phyloP scores from a whole-genome alignment of 2,113 vertebrate genomes.

The Nipponia nippon region DNA sequence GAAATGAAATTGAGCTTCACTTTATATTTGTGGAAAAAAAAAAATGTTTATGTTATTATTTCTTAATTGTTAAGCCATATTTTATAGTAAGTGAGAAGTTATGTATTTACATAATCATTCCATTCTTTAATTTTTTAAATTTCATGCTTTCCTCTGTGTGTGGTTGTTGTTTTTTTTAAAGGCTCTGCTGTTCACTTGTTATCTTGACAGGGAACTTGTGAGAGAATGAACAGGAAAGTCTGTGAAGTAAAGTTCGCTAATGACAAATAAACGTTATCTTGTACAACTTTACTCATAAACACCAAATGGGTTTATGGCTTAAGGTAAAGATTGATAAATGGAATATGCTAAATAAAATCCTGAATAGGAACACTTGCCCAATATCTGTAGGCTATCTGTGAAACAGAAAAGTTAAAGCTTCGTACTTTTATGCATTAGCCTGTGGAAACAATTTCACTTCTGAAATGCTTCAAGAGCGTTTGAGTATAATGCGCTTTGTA shows the following conservation, averaged over 20 bases:
- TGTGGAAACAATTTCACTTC: slow-evolving; percentile 77
- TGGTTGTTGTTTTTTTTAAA: not conserved
- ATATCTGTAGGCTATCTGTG: slow-evolving; percentile 70
- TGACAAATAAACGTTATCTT: slow-evolving; percentile 53
- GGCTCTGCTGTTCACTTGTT: not conserved
- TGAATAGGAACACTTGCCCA: slow-evolving; percentile 42
- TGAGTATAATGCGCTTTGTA: slow-evolving; percentile 84
- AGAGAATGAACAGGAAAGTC: not conserved
- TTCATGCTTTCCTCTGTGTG: not conserved
- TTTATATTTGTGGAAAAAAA: not conserved
- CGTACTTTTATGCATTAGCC: slow-evolving; percentile 76
- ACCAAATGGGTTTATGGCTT: slow-evolving; percentile 79
- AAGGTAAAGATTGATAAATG: slow-evolving; percentile 81
- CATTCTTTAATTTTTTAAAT: not conserved
- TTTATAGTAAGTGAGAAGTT: not conserved
- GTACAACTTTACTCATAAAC: slow-evolving; percentile 55
- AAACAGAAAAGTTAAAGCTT: slow-evolving; percentile 66
- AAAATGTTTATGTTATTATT: not conserved
- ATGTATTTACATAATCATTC: not conserved
- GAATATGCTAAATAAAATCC: slow-evolving; percentile 75
- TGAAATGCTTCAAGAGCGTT: slow-evolving; percentile 79
- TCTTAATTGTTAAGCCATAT: not conserved
- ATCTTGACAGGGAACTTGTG: not conserved
- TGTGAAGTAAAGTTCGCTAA: slow-evolving; percentile 50
- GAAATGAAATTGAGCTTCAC: not conserved